Percentiles rank a stretch among this genome's conserved stretches.
These are phyloP conservation scores for Apostichopus leukothele DNA, from an alignment of 53 echinoderm and acorn worm species.

Conservation along the genomic window DNA sequence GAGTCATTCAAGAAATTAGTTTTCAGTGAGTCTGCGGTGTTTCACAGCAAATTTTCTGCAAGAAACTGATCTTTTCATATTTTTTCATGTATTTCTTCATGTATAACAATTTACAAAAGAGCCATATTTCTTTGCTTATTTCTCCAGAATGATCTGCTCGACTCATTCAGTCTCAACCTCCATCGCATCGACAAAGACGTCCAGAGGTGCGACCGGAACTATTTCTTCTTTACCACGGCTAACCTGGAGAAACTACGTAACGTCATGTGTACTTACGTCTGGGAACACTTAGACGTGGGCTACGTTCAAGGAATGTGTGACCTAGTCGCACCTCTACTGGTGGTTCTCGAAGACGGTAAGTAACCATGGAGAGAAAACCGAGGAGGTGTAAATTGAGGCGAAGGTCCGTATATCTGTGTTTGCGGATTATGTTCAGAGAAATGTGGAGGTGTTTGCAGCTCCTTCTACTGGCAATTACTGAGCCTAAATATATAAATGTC, in stretches of 20 bases:
- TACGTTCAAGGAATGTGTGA: conserved; percentile 99
- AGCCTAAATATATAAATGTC: too few relatives aligned
- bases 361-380: background rate
- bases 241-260: conserved; percentile 97
- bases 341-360: conserved; percentile 95
- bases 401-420: conserved; percentile 1
- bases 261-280: conserved; percentile 98
- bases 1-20: too few relatives aligned
- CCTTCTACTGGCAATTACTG: too few relatives aligned
- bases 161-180: conserved; percentile 90
- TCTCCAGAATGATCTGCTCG: conserved; percentile 83
- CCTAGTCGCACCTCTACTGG: conserved; percentile 90
- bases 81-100: background rate
- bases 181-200: conserved; percentile 99
- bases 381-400: too few relatives aligned
- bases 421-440: too few relatives aligned
- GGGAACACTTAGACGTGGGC: conserved; percentile 96
- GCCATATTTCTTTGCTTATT: background rate
- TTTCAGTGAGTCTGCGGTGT: too few relatives aligned
- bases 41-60: too few relatives aligned
- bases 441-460: too few relatives aligned
- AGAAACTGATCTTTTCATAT: too few relatives aligned
- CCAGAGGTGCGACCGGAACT: conserved; percentile 96
- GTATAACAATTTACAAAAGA: background rate
- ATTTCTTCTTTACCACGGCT: conserved; percentile 79